Conservation (phyloP, 1,140 invertebrate genomes). For the Apocrypta bakeri region DNA sequence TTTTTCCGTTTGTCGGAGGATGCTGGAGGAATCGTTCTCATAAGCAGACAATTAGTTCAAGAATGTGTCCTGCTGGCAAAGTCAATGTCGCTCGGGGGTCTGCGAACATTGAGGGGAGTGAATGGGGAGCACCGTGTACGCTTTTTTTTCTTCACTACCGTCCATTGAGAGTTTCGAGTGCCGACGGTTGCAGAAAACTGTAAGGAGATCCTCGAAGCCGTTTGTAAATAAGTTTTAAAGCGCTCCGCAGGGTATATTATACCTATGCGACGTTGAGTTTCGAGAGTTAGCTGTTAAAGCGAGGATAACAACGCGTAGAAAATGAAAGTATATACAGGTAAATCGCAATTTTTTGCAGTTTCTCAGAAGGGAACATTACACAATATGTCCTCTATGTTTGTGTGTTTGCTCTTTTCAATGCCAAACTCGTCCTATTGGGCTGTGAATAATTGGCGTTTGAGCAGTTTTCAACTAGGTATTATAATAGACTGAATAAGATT, state of each 20-base stretch:
- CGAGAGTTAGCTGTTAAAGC: slow-evolving; percentile 1
- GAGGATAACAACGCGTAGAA: slow-evolving; percentile 4
- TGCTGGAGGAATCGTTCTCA: background rate
- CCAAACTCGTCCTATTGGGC: background rate
- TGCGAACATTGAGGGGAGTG: background rate
- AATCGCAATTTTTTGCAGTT: background rate
- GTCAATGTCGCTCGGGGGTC: slow-evolving; percentile 7
- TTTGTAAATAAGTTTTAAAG: slow-evolving; percentile 21
- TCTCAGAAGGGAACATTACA: background rate
- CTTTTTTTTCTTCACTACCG: slow-evolving; percentile 13
- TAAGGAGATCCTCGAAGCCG: background rate
- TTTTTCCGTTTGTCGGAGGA: background rate
- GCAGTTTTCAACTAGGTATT: background rate
- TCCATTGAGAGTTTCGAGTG: slow-evolving; percentile 6
- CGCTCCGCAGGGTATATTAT: background rate
- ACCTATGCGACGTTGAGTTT: background rate
- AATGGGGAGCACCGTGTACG: background rate
- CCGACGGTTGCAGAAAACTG: slow-evolving; percentile 23
- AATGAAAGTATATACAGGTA: no score
- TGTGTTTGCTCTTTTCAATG: background rate
- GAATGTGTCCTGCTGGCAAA: slow-evolving; percentile 16
- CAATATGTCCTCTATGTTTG: background rate
- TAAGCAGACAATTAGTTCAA: slow-evolving; percentile 39
- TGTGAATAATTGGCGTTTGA: background rate
- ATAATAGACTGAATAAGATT: background rate